These are phyloP conservation scores for Scatophagus argus DNA, from an alignment of 2,113 vertebrate genomes.

Conservation along the genomic window DNA sequence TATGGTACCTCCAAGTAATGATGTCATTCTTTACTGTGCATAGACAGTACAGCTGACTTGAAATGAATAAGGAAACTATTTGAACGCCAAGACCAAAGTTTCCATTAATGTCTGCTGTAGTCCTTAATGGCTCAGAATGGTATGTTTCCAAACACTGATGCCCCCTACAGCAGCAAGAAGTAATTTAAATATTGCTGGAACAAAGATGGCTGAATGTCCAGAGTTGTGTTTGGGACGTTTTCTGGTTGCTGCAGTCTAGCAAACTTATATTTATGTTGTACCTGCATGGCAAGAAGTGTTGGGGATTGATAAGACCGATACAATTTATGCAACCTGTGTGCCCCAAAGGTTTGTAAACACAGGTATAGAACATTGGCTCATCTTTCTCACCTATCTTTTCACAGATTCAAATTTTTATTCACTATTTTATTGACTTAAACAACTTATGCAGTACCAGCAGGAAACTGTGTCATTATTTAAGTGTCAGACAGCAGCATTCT, in stretches of 20 bases:
- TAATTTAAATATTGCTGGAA: neutral
- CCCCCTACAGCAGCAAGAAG: neutral
- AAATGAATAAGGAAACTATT: neutral
- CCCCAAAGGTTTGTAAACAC: neutral
- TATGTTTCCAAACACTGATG: neutral
- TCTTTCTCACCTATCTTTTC: neutral
- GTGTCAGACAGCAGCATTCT: neutral
- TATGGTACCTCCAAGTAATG: conserved; percentile 45
- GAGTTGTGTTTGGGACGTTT: neutral
- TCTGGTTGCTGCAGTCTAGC: neutral
- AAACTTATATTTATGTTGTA: neutral
- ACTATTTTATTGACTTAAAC: too few species aligned
- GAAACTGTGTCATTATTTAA: neutral
- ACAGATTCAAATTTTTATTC: neutral
- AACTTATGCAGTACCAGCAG: neutral
- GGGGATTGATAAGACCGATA: neutral
- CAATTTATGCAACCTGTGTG: neutral
- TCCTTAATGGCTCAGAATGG: neutral
- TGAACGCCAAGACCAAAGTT: neutral
- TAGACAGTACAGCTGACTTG: neutral
- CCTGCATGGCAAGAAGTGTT: neutral
- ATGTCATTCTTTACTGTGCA: conserved; percentile 56
- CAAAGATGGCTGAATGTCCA: neutral
- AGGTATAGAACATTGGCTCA: neutral
- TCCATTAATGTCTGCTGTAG: neutral